Conservation (phyloP, 2,797 vertebrate genomes). For the Brachyalestes nurse region DNA sequence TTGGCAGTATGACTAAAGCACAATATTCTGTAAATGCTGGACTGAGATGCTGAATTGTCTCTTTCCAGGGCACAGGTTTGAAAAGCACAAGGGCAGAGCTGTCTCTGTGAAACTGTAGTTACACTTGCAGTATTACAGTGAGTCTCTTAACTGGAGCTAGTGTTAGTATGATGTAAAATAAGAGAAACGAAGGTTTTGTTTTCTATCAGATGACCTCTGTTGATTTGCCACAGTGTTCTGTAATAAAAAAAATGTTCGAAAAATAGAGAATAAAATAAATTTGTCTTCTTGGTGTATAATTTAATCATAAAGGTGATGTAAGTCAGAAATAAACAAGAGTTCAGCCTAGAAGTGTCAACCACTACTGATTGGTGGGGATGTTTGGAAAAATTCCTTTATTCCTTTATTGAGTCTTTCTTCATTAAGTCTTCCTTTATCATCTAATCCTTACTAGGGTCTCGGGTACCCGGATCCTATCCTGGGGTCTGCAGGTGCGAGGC, state of each 20-base stretch:
- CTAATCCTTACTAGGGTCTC: too few species aligned
- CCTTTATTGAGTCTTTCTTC: too few species aligned
- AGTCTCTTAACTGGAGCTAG: slow-evolving; percentile 36
- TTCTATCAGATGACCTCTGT: slow-evolving; percentile 41
- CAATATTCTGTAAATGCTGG: slow-evolving; percentile 52
- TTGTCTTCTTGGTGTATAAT: slow-evolving; percentile 31
- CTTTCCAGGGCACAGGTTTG: slow-evolving; percentile 59
- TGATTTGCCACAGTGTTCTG: slow-evolving; percentile 48
- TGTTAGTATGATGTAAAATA: slow-evolving; percentile 45
- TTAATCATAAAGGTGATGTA: slow-evolving; percentile 8
- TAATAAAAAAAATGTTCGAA: slow-evolving; percentile 52
- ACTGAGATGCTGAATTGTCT: slow-evolving; percentile 48
- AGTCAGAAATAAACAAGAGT: slow-evolving; percentile 9
- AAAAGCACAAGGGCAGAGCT: slow-evolving; percentile 57
- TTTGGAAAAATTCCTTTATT: background rate
- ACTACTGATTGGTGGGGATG: background rate
- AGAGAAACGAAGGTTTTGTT: slow-evolving; percentile 27
- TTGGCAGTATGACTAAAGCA: slow-evolving; percentile 48
- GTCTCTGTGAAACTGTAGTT: slow-evolving; percentile 39
- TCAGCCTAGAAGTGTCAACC: slow-evolving; percentile 11
- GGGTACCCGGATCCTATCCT: too few species aligned
- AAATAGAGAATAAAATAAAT: background rate
- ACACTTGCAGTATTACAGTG: slow-evolving; percentile 37
- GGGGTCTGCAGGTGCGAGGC: too few species aligned
- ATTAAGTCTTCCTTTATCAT: background rate